Evolutionary conservation across 2,113 vertebrate species (phyloP), one percentile per base, ranked within the genome.

Genomic region (Oryzias javanicus): DNA sequence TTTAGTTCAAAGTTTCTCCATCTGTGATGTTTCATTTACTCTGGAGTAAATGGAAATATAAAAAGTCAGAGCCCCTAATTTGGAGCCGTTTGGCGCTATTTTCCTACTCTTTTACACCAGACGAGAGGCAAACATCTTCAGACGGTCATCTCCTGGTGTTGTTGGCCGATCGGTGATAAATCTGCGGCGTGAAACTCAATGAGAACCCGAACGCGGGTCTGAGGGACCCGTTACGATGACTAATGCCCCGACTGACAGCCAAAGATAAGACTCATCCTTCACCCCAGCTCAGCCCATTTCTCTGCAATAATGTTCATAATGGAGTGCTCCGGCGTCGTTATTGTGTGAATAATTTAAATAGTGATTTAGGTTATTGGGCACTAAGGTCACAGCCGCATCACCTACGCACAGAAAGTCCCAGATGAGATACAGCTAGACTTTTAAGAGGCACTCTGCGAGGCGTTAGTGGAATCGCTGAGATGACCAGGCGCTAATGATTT

Each of bases 261-360:
- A 95, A 95, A 93, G 95, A 97, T 97, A 96, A 96, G 94, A 93
- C 93, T 93, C 94, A 96, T 96, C 95, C 93, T 94, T 97, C 95
- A 96, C 94, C 93, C 89, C 89, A 91, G 93, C 92, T 88, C 87
- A 88, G 94, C 93, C 92, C 94, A 93, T 95, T 96, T 95, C 94
- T 96, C 94, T 95, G 94, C 95, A 96, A 96, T 97, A 96, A 94
- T 93, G 91, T 93, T 95, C 95, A 94, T 96, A 94, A 96, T 94
- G 90, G 94, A 94, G 93, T 92, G 94, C 94, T 94, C 93, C 86
- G 86, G 88, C 93, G 94, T 94, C 93, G 92, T 94, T 95, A 96
- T 93, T 94, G 93, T 94, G 92, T 92, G 90, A 93, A 92, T 93
- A 91, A 91, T 93, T 89, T 81, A 87, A 88, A 86, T 68, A 64